Base-by-base conservation (phyloP, 2,888 invertebrate genomes). In the Julus scandinavius region DNA sequence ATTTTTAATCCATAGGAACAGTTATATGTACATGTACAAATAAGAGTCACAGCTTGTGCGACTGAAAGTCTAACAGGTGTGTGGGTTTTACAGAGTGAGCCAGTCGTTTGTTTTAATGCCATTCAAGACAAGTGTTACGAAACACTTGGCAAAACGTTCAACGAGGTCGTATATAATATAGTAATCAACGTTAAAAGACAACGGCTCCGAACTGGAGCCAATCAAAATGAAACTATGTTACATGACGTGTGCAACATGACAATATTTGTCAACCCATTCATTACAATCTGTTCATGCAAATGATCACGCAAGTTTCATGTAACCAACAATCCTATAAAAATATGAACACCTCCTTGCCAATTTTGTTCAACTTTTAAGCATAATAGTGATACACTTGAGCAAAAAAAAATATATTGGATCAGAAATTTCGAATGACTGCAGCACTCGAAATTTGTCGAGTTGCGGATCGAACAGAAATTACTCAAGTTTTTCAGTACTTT, bases 61-160 rank as follows among this genome's bases (percentile, higher is more conserved):
- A 72, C 72, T 72, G 29, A 4, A 29, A 20, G 20, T 72, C 29
- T 29, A 72, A 72, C 72, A 72, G 29, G 29, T 11, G 54, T 72
- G 72, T 72, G 72, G 6, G 72, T 29, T 72, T 72, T 29, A 29
- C 72, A 72, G 20, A 72, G 11, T 72, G 72, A 9, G 72, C 20
- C 72, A 72, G 20, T 72, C 72, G 29, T 29, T 29, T 29, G 72
- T 72, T 72, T 72, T 11, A 72, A 72, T 29, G 72, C 20, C 29
- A 72, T 72, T 72, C 72, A 29, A 72, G 72, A 72, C 72, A 72
- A 29, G 72, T 72, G 72, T 29, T 9, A 72, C 11, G 72, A 72
- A 72, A 72, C 72, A 29, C 72, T 9, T 20, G 29, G 29, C 11
- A 63, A 63, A 29, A 72, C 29, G 72, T 72, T 72, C 29, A 20